Conservation (phyloP, 2,797 vertebrate species). For the Xyrichtys novacula region DNA sequence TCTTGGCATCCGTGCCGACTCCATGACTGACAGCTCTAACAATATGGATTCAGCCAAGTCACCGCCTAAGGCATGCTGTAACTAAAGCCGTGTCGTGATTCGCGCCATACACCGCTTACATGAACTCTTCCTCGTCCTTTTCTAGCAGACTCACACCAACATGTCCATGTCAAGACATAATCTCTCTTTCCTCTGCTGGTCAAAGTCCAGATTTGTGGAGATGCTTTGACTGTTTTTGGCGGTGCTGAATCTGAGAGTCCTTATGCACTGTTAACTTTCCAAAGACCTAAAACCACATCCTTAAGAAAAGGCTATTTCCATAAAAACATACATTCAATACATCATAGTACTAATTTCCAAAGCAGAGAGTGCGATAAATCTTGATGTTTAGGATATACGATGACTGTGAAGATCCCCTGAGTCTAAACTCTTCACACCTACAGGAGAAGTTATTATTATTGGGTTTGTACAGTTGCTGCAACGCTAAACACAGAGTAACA, state of each 20-base stretch:
- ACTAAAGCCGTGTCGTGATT: conserved; percentile 64
- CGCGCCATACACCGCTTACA: conserved; percentile 36
- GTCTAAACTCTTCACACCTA: neutral
- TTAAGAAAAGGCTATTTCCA: neutral
- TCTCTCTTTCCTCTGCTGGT: neutral
- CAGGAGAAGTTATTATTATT: neutral
- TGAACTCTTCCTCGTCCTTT: conserved; percentile 41
- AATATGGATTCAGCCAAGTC: conserved; percentile 66
- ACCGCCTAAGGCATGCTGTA: conserved; percentile 70
- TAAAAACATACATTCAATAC: neutral
- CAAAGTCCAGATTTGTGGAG: neutral
- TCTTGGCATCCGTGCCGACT: conserved; percentile 61
- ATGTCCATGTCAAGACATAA: conserved; percentile 11
- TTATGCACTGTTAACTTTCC: too few relatives aligned
- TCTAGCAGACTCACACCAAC: conserved; percentile 10
- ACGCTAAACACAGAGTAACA: conserved; percentile 32
- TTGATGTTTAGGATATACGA: neutral
- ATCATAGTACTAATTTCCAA: conserved; percentile 5
- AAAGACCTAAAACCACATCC: neutral
- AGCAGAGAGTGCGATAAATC: neutral
- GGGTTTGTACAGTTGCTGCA: conserved; percentile 18
- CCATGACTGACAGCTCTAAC: conserved; percentile 77
- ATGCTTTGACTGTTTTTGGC: too few relatives aligned
- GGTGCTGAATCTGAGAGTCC: too few relatives aligned
- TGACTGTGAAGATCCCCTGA: neutral